Conservation (phyloP, 2,797 vertebrate genomes). For the Distichodus sexfasciatus region DNA sequence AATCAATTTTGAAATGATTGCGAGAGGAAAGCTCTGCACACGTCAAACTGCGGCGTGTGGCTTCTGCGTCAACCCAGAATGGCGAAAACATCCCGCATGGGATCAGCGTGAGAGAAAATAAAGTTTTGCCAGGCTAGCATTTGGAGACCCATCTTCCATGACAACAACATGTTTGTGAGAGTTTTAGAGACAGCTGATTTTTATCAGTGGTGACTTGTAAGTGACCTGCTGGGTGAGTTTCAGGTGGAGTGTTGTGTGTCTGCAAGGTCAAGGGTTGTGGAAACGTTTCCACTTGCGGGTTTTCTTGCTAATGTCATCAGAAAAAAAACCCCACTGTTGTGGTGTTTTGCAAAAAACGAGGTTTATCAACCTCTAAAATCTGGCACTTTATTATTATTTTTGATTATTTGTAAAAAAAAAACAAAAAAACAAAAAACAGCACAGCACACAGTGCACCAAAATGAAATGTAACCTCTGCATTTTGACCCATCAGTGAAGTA, state of each 20-base stretch:
- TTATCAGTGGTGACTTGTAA: constrained; percentile 22
- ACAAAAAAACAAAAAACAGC: no score
- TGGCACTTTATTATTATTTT: no score
- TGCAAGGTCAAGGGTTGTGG: background rate
- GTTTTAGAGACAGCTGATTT: constrained; percentile 53
- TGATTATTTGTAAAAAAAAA: no score
- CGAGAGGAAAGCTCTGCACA: no score
- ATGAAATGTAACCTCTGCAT: no score
- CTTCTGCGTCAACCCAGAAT: background rate
- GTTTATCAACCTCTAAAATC: no score
- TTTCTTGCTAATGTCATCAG: background rate
- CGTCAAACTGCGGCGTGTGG: no score
- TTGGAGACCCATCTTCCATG: constrained; percentile 60
- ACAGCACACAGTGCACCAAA: no score
- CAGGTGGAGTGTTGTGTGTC: background rate
- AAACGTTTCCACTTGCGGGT: background rate
- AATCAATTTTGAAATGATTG: no score
- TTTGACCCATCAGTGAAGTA: no score
- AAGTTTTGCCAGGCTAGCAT: constrained; percentile 18
- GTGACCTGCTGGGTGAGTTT: constrained; percentile 26
- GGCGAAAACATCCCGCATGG: constrained; percentile 2
- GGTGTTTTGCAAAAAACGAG: no score
- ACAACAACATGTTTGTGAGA: constrained; percentile 40
- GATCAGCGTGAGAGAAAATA: background rate
- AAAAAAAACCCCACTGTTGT: no score